phyloP scores from a whole-genome alignment of 1,140 invertebrate species.

The Oedothorax gibbosus region DNA sequence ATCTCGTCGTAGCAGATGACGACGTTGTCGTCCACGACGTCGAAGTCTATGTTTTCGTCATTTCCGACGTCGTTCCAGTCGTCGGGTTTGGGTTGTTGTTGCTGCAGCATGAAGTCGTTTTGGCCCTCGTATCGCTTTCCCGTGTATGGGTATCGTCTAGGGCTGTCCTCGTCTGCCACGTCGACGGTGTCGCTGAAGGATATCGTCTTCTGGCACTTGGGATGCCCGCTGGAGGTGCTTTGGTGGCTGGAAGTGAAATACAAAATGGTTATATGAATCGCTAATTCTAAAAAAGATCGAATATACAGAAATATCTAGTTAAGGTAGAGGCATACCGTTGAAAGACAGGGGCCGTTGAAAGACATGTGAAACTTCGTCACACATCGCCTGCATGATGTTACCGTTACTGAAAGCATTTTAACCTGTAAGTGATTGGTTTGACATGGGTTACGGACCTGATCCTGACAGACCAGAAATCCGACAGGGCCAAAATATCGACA shows the following conservation, averaged over 20 bases:
- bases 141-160: constrained; percentile 3
- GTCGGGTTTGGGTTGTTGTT: not conserved
- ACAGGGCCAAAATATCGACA: too few relatives aligned
- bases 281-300: not conserved
- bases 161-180: constrained; percentile 42
- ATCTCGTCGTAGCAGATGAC: constrained; percentile 40
- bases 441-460: too few relatives aligned
- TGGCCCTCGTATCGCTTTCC: constrained; percentile 29
- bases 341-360: not conserved
- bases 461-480: too few relatives aligned
- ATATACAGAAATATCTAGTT: not conserved
- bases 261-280: not conserved
- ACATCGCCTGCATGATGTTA: too few relatives aligned
- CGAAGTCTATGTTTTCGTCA: constrained; percentile 43
- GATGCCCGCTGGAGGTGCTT: not conserved
- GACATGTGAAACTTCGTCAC: not conserved
- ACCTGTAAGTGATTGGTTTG: too few relatives aligned
- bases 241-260: constrained; percentile 4
- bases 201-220: constrained; percentile 50
- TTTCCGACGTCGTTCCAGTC: not conserved
- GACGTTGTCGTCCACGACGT: constrained; percentile 25
- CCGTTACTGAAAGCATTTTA: too few relatives aligned
- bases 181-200: constrained; percentile 54
- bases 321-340: not conserved
- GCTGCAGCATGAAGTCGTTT: not conserved